Base-by-base conservation (phyloP, 1,140 invertebrate genomes). In the Hormaphis cornu region DNA sequence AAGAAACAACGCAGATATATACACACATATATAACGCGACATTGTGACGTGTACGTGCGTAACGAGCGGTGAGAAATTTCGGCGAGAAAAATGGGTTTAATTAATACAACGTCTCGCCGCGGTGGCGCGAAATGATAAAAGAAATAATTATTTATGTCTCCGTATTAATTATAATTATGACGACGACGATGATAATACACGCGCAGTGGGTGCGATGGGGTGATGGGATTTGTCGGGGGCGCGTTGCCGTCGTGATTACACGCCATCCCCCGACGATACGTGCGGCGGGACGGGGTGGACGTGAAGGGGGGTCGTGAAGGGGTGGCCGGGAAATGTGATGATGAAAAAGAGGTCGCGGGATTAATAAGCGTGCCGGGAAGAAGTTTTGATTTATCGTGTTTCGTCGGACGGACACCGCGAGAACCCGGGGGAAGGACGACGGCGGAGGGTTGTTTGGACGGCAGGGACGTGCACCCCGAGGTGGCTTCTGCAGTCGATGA, bases 121-220 rank as follows among this genome's bases (percentile, higher is more conserved):
- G 22, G 61, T 46, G n/a, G n/a, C n/a, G 61, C 35, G 61, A 50
- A 66, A 66, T 66, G 61, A 66, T 66, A 66, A 66, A 66, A 66
- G 61, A 66, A 66, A 66, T 66, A 66, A 66, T n/a, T n/a, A n/a
- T 66, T 66, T 66, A 66, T 66, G 28, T 66, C 44, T 50, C 61
- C 28, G 40, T 66, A 58, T 46, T 10, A 1, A 10, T 22, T 46
- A 46, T 46, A 46, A 46, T 46, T n/a, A n/a, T n/a, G n/a, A n/a
- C n/a, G n/a, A n/a, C n/a, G n/a, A n/a, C n/a, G n/a, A n/a, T n/a
- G n/a, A 58, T 58, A 40, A 40, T 20, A 50, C 50, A 24, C 44
- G 61, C 28, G 12, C 9, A 28, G 61, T 48, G 59, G 46, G 61
- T 35, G 59, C 42, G 59, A 66, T 66, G 59, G 42, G 3, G 61